These are phyloP conservation scores for Galbula dea DNA, from an alignment of 2,113 vertebrate species.

Conservation along the genomic window DNA sequence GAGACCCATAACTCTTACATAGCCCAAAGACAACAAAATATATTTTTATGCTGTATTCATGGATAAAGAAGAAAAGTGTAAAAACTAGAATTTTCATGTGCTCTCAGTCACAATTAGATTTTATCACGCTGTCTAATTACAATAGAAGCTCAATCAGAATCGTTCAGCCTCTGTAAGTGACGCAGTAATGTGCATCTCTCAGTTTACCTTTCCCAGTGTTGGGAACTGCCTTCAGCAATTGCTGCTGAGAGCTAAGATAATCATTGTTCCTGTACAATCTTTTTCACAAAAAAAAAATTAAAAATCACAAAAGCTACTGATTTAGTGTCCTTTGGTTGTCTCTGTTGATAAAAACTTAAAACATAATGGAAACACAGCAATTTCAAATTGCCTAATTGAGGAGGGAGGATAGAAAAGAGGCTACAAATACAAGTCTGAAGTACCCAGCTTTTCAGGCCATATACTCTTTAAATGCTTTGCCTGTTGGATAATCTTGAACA, in stretches of 20 bases:
- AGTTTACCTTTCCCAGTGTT: neutral
- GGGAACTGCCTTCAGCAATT: neutral
- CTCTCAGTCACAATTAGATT: neutral
- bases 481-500: neutral
- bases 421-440: neutral
- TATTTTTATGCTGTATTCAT: neutral
- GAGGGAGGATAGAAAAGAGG: neutral
- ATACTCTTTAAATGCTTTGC: neutral
- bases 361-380: neutral
- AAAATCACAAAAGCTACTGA: neutral
- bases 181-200: neutral
- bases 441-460: neutral
- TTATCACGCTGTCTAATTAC: neutral
- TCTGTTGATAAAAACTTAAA: neutral
- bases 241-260: neutral
- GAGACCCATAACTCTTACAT: neutral
- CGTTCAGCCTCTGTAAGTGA: neutral
- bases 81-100: neutral
- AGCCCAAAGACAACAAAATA: neutral
- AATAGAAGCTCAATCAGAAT: neutral
- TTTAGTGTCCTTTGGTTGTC: neutral
- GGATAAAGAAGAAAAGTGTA: neutral
- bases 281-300: neutral
- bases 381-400: neutral
- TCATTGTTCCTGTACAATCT: neutral